Evolutionary conservation across 2,888 invertebrate genomes (phyloP).

Genomic region (Gnatocerus cornutus): DNA sequence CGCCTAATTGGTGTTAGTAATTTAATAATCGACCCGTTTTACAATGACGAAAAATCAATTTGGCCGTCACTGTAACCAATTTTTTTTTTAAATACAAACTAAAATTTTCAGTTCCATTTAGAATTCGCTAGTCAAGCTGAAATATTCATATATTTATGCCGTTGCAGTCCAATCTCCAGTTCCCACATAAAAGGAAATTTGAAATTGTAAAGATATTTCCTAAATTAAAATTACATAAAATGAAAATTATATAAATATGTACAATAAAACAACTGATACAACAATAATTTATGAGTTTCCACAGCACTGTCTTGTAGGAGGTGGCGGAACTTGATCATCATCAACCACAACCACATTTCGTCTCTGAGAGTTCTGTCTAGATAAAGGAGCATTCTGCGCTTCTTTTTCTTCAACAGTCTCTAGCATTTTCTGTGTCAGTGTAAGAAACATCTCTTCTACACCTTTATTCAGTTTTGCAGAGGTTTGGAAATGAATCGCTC

Average conservation of each 20-base stretch:
- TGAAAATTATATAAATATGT: conserved; percentile 28
- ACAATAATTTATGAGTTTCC: conserved; percentile 48
- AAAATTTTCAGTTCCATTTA: no score
- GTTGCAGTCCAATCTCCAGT: neutral
- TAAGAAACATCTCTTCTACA: conserved; percentile 92
- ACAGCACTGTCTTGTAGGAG: conserved; percentile 63
- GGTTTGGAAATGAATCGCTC: conserved; percentile 93
- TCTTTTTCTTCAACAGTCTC: conserved; percentile 66
- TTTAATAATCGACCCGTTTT: no score
- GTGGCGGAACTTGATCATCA: conserved; percentile 62
- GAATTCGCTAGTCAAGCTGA: no score
- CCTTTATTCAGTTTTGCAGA: conserved; percentile 95
- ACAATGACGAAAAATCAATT: no score
- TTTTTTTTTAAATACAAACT: no score
- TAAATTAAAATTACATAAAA: conserved; percentile 14
- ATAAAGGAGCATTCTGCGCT: conserved; percentile 60
- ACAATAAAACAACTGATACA: conserved; percentile 35
- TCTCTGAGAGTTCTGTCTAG: conserved; percentile 66
- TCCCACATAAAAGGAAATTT: neutral
- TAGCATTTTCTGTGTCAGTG: conserved; percentile 86
- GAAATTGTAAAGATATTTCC: neutral
- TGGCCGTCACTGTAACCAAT: no score
- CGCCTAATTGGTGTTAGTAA: no score
- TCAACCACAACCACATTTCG: conserved; percentile 68
- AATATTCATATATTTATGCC: neutral